Conservation (phyloP, 2,888 invertebrate genomes). For the Acanthosepion esculentum region DNA sequence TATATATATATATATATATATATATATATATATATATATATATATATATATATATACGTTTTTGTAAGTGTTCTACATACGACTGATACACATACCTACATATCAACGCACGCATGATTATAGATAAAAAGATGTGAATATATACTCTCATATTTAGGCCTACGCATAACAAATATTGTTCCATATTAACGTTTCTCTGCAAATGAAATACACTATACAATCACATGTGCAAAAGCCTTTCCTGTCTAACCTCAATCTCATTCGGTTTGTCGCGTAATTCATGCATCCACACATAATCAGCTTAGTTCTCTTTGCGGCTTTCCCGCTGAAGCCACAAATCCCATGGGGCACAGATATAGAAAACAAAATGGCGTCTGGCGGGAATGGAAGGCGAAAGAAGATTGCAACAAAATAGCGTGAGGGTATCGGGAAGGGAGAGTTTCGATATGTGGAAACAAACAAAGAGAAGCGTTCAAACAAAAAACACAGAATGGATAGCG, state of each 20-base stretch:
- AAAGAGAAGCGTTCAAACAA: not conserved
- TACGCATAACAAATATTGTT: not conserved
- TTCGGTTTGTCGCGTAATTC: not conserved
- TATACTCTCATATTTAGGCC: not conserved
- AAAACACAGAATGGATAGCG: not conserved
- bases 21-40: no score
- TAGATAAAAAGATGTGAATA: not conserved
- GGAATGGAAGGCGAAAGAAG: slow-evolving; percentile 9
- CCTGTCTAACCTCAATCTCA: not conserved
- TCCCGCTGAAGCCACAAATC: slow-evolving; percentile 33
- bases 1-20: no score
- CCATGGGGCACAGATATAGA: slow-evolving; percentile 14
- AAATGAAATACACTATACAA: not conserved
- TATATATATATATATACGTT: not conserved
- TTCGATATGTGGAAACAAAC: slow-evolving; percentile 5
- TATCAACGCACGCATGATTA: not conserved
- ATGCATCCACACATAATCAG: slow-evolving; percentile 33
- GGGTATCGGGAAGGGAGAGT: not conserved
- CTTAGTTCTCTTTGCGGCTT: slow-evolving; percentile 33
- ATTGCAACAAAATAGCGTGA: not conserved
- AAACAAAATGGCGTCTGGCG: slow-evolving; percentile 21
- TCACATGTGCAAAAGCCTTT: not conserved
- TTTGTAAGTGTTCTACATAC: not conserved
- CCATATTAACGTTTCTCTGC: not conserved
- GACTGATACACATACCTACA: not conserved